These are phyloP conservation scores for Elgonia sp. DNA, from an alignment of 2,888 invertebrate species.

Conservation along the genomic window DNA sequence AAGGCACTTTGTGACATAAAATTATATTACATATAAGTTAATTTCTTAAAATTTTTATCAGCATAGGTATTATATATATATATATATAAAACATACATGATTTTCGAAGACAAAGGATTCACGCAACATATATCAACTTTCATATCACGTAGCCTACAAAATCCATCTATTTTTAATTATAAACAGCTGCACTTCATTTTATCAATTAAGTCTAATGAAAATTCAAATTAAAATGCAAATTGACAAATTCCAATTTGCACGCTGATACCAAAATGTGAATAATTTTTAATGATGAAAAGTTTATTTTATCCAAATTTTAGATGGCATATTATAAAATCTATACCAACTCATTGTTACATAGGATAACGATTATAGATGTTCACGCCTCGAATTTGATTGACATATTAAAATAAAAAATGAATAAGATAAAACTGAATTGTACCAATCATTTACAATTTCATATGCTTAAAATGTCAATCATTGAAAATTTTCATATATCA, in stretches of 20 bases:
- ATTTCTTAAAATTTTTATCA: not conserved
- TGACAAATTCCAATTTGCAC: not conserved
- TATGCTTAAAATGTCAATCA: conserved; percentile 12
- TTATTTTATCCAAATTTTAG: not conserved
- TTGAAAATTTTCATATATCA: not conserved
- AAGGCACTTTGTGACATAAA: no score
- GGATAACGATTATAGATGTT: conserved; percentile 5
- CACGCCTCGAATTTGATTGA: conserved; percentile 3
- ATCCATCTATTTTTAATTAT: conserved; percentile 16
- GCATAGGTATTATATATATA: no score
- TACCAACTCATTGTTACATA: not conserved
- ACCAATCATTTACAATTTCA: conserved; percentile 4
- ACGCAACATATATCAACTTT: not conserved
- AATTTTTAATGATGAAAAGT: not conserved
- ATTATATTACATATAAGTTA: no score
- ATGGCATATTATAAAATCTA: not conserved
- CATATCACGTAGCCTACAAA: conserved; percentile 12
- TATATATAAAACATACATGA: not conserved
- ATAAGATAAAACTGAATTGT: conserved; percentile 4
- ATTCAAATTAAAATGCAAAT: not conserved
- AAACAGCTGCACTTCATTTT: conserved; percentile 14
- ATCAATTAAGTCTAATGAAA: conserved; percentile 12
- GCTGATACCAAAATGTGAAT: not conserved
- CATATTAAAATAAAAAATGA: conserved; percentile 11
- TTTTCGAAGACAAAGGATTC: conserved; percentile 13